Evolutionary conservation across 2,113 vertebrate genomes (phyloP).

Genomic region (Typhlomys cinereus): DNA sequence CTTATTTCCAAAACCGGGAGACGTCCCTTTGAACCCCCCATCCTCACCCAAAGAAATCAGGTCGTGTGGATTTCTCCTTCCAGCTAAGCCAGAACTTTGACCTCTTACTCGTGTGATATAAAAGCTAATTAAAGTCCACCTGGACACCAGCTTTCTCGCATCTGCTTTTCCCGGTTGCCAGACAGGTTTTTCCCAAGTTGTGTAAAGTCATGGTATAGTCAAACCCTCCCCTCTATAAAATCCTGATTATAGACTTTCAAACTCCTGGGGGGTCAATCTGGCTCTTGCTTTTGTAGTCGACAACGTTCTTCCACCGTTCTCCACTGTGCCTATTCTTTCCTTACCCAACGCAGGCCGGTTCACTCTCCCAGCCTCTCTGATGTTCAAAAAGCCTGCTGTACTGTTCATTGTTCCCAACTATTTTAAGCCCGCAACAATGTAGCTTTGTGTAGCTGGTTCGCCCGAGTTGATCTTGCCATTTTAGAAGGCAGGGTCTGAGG

Average conservation of each 20-base stretch:
- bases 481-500: neutral
- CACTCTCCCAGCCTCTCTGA: neutral
- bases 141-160: neutral
- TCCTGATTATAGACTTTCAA: slow-evolving; percentile 24
- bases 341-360: neutral
- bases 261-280: neutral
- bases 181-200: slow-evolving; percentile 64
- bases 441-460: neutral
- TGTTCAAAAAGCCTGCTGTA: neutral
- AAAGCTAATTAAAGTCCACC: slow-evolving; percentile 7
- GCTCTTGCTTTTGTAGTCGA: neutral
- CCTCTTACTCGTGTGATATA: neutral
- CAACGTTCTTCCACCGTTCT: neutral
- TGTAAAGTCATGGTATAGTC: slow-evolving; percentile 41
- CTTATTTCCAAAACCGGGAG: neutral
- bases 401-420: neutral
- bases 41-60: slow-evolving; percentile 10
- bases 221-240: slow-evolving; percentile 55
- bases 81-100: neutral
- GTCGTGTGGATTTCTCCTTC: neutral
- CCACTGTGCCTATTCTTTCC: neutral
- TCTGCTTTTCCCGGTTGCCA: slow-evolving; percentile 9
- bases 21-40: neutral
- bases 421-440: neutral
- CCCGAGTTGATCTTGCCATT: neutral